Base-by-base conservation (phyloP, 2,888 invertebrate genomes). In the Temnothorax unifasciatus region DNA sequence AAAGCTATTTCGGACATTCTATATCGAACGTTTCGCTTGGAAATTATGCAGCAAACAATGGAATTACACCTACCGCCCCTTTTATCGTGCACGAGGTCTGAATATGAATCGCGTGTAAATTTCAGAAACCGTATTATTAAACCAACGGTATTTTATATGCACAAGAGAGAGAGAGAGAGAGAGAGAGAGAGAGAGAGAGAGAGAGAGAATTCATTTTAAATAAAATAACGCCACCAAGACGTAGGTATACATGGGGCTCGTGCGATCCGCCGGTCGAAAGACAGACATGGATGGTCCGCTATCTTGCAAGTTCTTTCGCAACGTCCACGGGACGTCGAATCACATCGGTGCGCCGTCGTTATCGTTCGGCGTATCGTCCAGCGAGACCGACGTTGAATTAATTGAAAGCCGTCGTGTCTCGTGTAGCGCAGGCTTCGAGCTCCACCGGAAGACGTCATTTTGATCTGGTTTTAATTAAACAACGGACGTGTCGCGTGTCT, bases 361-460 rank as follows among this genome's bases (percentile, higher is more conserved):
- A 50, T 75, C 83, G 83, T 84, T 50, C 52, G 25, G 71, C 21
- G 76, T 64, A 74, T 61, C 84, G 77, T 54, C 38, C 61, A 38
- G 41, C 44, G 63, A 29, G 57, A 52, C 68, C 81, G 89, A 88
- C 88, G 83, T 88, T 88, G 86, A 90, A 91, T 91, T 91, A 91
- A 91, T 91, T 90, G 91, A 90, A 91, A 91, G 90, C 90, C 88
- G 85, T 77, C 82, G 79, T 71, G 85, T 71, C 84, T 77, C 82
- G 79, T 71, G 85, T 71, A 11, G 52, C 69, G 29, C 50, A 47
- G 41, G 82, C 71, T 68, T 71, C 66, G 76, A 59, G 75, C 52
- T 68, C 6, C 44, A 73, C 79, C 69, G 75, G 50, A 71, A 83
- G 73, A 77, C 82, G 88, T 75, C 85, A 88, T 84, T 88, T 88